Conservation (phyloP, 2,797 vertebrate genomes). For the Propithecus perrieri region DNA sequence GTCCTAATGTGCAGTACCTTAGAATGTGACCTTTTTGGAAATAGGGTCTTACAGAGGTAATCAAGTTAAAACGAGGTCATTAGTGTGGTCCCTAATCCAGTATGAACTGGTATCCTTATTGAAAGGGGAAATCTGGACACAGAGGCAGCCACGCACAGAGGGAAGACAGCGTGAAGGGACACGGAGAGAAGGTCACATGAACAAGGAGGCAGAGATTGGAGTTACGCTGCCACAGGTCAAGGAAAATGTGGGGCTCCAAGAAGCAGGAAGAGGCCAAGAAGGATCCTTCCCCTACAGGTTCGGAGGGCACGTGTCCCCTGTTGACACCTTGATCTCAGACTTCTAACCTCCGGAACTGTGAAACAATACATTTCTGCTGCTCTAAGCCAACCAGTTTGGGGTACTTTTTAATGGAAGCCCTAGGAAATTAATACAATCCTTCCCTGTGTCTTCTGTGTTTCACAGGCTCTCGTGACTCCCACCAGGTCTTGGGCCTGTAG, state of each 20-base stretch:
- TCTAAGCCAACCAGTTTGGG: neutral
- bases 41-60: neutral
- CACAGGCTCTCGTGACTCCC: neutral
- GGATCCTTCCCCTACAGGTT: neutral
- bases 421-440: neutral
- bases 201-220: neutral
- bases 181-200: accelerated
- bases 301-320: neutral
- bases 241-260: neutral
- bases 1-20: neutral
- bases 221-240: neutral
- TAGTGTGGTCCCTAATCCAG: neutral
- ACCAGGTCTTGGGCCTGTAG: neutral
- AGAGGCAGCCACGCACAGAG: neutral
- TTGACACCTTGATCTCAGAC: neutral
- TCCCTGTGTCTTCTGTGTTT: neutral
- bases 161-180: neutral
- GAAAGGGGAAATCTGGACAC: neutral
- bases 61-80: neutral
- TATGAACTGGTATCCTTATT: neutral
- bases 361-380: neutral
- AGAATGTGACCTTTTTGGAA: neutral
- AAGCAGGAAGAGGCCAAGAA: neutral
- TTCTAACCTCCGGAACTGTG: neutral
- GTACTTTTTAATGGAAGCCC: neutral